Base-by-base conservation (phyloP, 2,797 vertebrate species). In the Podarcis lilfordi region DNA sequence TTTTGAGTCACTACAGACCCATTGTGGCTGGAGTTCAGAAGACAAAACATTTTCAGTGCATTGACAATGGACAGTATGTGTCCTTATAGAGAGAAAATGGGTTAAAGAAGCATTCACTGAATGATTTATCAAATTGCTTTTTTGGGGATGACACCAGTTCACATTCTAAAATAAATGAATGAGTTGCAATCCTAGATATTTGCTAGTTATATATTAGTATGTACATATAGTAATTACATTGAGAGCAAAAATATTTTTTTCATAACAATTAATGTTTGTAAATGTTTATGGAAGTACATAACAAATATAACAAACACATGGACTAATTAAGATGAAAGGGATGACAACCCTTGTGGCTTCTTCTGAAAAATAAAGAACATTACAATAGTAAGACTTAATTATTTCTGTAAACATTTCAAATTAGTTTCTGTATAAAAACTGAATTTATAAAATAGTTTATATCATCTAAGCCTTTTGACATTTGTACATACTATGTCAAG, bases 251-350 rank as follows among this genome's bases (percentile, higher is more conserved):
- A 92, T 88, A 86, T 95, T 95, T 13, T 96, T 92, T 90, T 92
- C 92, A 90, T 94, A 92, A 93, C 91, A 93, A 94, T 90, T 95
- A 92, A 92, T 95, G 80, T 96, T 96, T 92, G 91, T 95, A 93
- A 96, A 95, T 78, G 90, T 93, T 96, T 96, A 95, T 94, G 95
- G 95, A 96, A 96, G 93, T 95, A 93, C 90, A 89, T 92, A 94
- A 91, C 86, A 96, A 95, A 95, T 85, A 66, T 95, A 92, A 90
- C 93, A 87, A 96, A 94, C 92, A 94, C 92, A 89, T 94, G 90
- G 95, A 92, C 93, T 95, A 95, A 96, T 97, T 96, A 97, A 96
- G 95, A 95, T 95, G 93, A 97, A 96, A 94, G 92, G 96, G 94
- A 92, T 95, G 94, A 94, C 96, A 96, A 32, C 86, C 91, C 92